A percentile compares a stretch with the other conserved stretches of the same genome.
Conservation (phyloP, 92 coral and sea anemone genomes). For the Phenganax marumi region DNA sequence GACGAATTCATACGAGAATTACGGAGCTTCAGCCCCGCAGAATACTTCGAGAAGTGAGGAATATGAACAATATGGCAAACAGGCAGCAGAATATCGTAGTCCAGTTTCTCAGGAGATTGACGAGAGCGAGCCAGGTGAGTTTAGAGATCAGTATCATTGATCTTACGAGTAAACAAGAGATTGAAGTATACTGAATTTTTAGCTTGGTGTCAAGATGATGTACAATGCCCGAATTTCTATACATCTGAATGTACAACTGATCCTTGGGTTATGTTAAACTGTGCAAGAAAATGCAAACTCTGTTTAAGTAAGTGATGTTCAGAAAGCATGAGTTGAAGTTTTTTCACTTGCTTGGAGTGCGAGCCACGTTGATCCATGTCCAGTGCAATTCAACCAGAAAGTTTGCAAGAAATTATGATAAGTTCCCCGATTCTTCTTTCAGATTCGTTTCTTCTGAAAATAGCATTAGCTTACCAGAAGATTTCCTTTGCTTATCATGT, state of each 20-base stretch:
- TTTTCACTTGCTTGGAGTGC: too few relatives aligned
- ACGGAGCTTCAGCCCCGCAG: background rate
- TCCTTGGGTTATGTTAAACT: constrained; percentile 82
- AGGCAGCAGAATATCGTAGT: constrained; percentile 12
- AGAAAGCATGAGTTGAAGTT: too few relatives aligned
- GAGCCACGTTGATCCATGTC: too few relatives aligned
- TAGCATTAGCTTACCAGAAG: too few relatives aligned
- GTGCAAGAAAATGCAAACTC: constrained; percentile 68
- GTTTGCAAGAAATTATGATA: too few relatives aligned
- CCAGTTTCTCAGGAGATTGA: constrained; percentile 2
- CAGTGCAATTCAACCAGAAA: too few relatives aligned
- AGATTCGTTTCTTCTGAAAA: too few relatives aligned
- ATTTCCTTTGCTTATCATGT: too few relatives aligned
- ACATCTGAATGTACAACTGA: constrained; percentile 59
- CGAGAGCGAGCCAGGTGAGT: constrained; percentile 39
- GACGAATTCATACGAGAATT: constrained; percentile 41
- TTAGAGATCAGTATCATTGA: background rate
- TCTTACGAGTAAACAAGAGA: background rate
- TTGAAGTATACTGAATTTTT: constrained; percentile 30
- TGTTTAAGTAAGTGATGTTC: constrained; percentile 45
- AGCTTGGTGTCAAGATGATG: constrained; percentile 75
- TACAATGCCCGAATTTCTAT: constrained; percentile 67
- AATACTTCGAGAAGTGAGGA: background rate
- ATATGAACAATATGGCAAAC: background rate
- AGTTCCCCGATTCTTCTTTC: too few relatives aligned